Percentiles rank a stretch among this genome's conserved stretches.
Evolutionary conservation across 1,140 invertebrate species (phyloP).

Genomic region (Patella vulgata): DNA sequence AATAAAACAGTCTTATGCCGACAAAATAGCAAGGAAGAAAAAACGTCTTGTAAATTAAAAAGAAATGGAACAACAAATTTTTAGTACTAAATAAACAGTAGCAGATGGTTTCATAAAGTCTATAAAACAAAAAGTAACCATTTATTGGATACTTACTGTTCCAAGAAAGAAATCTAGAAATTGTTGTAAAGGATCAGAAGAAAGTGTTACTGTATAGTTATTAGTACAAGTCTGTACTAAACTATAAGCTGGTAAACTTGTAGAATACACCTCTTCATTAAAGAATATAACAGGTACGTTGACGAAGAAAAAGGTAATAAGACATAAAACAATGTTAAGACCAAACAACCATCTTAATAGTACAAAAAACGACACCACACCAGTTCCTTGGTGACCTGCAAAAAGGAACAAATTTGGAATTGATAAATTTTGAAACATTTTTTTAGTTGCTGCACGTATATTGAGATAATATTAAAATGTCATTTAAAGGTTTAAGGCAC

Average conservation of each 20-base stretch:
- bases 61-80: no score
- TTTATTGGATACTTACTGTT: constrained; percentile 55
- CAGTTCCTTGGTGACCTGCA: constrained; percentile 57
- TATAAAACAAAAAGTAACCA: no score
- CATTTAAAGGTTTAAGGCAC: no score
- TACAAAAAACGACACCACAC: constrained; percentile 57
- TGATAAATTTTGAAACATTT: no score
- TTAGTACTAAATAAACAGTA: no score
- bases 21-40: no score
- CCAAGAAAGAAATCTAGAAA: constrained; percentile 53
- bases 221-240: constrained; percentile 28
- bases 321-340: constrained; percentile 51
- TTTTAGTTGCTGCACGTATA: no score
- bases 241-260: constrained; percentile 14
- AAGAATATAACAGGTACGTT: constrained; percentile 29
- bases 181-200: constrained; percentile 22
- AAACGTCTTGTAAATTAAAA: no score
- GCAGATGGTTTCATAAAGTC: no score
- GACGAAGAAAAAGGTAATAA: constrained; percentile 41
- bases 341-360: constrained; percentile 52
- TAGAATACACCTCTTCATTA: background rate
- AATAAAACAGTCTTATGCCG: no score
- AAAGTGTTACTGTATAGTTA: constrained; percentile 30
- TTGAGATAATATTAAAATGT: no score
- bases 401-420: background rate